Percentiles rank a stretch among this genome's conserved stretches.
These are phyloP conservation scores for Poecilobothrus nobilitatus DNA, from an alignment of 2,888 invertebrate species.

Conservation along the genomic window DNA sequence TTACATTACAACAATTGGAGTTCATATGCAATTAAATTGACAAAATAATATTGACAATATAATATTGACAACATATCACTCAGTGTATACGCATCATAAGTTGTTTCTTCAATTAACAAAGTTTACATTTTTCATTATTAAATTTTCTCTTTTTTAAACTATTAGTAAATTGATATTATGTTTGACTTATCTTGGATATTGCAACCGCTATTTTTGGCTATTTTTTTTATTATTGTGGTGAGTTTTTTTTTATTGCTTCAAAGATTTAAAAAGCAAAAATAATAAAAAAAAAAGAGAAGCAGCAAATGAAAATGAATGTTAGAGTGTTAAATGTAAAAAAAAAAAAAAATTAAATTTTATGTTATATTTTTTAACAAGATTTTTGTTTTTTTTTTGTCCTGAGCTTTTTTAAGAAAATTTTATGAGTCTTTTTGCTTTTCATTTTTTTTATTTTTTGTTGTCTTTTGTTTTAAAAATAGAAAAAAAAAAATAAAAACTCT, in stretches of 20 bases:
- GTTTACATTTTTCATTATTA: too few species aligned
- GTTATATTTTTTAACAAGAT: background rate
- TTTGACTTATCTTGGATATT: too few species aligned
- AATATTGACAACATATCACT: too few species aligned
- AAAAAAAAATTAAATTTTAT: background rate
- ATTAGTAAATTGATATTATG: too few species aligned
- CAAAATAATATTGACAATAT: too few species aligned
- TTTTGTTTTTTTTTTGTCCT: background rate
- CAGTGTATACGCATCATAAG: too few species aligned
- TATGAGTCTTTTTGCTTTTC: background rate
- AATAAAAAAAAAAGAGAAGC: background rate
- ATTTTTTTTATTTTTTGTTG: background rate
- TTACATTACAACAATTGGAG: too few species aligned
- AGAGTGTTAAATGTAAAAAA: background rate
- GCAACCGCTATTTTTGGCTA: background rate
- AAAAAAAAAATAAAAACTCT: too few species aligned
- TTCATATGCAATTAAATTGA: too few species aligned
- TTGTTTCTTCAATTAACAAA: too few species aligned
- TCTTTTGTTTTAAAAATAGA: too few species aligned
- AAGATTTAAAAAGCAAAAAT: background rate
- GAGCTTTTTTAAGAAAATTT: background rate
- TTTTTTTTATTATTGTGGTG: background rate
- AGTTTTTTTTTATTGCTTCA: background rate
- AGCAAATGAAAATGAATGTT: background rate
- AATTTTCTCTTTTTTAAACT: too few species aligned